Base-by-base conservation (phyloP, 2,888 invertebrate genomes). In the Emesis russula region DNA sequence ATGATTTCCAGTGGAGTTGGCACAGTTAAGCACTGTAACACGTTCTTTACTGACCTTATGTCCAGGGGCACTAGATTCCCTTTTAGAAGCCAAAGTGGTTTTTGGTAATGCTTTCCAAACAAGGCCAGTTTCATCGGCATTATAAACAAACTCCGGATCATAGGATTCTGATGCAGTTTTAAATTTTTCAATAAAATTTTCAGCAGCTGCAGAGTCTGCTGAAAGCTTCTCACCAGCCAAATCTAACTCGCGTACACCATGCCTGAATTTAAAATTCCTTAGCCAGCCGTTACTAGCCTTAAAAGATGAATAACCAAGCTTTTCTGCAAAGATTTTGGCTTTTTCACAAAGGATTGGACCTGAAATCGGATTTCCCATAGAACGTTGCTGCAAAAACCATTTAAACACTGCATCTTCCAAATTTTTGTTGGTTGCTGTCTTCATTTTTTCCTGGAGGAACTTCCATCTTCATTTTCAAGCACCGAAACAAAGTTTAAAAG, bases 21-120 rank as follows among this genome's bases (percentile, higher is more conserved):
- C 90, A 81, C 90, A 90, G 81, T 81, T 83, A 81, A 90, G 77
- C 80, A 87, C 88, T 87, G 91, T 91, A 85, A 91, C 85, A 86
- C 89, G 84, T 71, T 86, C 90, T 82, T 86, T 90, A 85, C 88
- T 90, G 77, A 90, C 86, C 82, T 90, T 88, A 86, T 85, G 89
- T 81, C 88, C 88, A 86, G 90, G 90, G 82, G 90, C 91, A 82
- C 80, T 82, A 86, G 82, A 87, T 91, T 89, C 91, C 76, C 86
- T 83, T 86, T 87, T 87, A 81, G 93, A 92, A 85, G 91, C 92
- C 82, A 93, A 89, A 89, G 94, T 89, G 81, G 78, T 92, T 89
- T 82, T 85, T 84, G 91, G 91, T 85, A 94, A 90, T 79, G 91
- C 92, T 91, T 94, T 94, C 92, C 90, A 94, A 94, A 86, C 83